These are phyloP conservation scores for Drosophila quinaria DNA, from an alignment of 2,888 invertebrate genomes.

Conservation along the genomic window DNA sequence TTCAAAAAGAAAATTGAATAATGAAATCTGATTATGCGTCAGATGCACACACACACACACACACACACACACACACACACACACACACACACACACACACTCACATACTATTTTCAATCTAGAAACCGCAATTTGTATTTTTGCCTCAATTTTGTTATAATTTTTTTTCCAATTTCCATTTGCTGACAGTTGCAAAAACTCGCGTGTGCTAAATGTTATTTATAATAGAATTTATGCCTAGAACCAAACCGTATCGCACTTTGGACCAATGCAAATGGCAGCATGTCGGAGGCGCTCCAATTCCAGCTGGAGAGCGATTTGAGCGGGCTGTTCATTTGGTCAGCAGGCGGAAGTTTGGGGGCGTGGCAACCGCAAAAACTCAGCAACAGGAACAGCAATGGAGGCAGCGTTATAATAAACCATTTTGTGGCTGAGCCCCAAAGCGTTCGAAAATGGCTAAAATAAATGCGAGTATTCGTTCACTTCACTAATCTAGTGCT, in stretches of 20 bases:
- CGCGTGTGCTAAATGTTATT: constrained; percentile 73
- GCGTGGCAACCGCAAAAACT: constrained; percentile 57
- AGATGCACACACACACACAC: constrained; percentile 26
- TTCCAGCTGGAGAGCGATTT: constrained; percentile 32
- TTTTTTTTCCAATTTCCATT: constrained; percentile 64
- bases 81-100: constrained; percentile 16
- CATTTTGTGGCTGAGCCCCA: constrained; percentile 65
- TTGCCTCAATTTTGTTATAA: constrained; percentile 18
- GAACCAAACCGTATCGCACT: constrained; percentile 23
- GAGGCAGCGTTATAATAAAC: constrained; percentile 68
- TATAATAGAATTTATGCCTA: constrained; percentile 79
- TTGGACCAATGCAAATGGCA: constrained; percentile 72
- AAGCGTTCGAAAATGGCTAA: constrained; percentile 29
- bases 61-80: not conserved
- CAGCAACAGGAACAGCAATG: constrained; percentile 68
- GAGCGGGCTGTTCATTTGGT: not conserved
- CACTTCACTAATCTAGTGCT: constrained; percentile 16
- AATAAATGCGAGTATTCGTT: constrained; percentile 35
- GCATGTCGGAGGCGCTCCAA: constrained; percentile 61
- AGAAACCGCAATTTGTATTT: constrained; percentile 74
- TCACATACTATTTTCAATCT: constrained; percentile 59
- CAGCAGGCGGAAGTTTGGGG: not conserved
- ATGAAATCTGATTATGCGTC: constrained; percentile 78
- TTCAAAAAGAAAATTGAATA: constrained; percentile 53
- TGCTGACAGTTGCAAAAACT: constrained; percentile 76